A percentile compares a stretch with the other conserved stretches of the same genome.
Evolutionary conservation across 2,888 invertebrate genomes (phyloP).

Genomic region (Theodoxus fluviatilis): DNA sequence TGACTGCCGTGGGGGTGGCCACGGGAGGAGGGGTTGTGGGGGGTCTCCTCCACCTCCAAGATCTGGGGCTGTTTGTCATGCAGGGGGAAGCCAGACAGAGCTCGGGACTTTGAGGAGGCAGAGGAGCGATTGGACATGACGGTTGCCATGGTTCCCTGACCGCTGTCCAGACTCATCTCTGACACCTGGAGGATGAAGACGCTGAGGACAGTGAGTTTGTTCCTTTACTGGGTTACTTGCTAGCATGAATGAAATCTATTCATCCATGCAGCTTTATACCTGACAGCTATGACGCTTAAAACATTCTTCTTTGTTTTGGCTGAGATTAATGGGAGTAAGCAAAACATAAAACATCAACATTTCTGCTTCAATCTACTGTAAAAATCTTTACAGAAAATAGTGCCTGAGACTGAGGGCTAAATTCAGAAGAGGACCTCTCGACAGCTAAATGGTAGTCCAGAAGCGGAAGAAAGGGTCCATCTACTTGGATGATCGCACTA

Average conservation of each 20-base stretch:
- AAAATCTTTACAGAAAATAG: neutral
- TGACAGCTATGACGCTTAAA: too few species aligned
- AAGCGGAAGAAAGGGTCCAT: too few species aligned
- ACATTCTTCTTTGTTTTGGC: too few species aligned
- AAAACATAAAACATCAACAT: neutral
- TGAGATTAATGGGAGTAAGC: neutral
- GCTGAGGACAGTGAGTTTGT: neutral
- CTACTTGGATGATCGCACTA: neutral
- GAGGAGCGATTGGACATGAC: constrained; percentile 42
- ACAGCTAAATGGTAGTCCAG: too few species aligned
- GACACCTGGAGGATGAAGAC: constrained; percentile 32
- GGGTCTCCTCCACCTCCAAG: constrained; percentile 42
- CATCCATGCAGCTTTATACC: too few species aligned
- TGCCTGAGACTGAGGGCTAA: neutral
- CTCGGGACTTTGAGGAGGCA: constrained; percentile 35
- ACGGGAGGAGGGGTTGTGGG: constrained; percentile 18
- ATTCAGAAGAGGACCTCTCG: neutral
- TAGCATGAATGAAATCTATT: neutral
- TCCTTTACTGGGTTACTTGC: neutral
- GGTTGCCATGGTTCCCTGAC: constrained; percentile 58
- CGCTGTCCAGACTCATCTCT: constrained; percentile 63
- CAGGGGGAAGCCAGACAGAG: constrained; percentile 43
- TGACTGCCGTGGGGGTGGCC: constrained; percentile 4
- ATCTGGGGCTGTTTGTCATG: constrained; percentile 39
- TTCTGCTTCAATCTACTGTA: neutral